phyloP scores from a whole-genome alignment of 2,113 vertebrate genomes.

The Ciconia boyciana region DNA sequence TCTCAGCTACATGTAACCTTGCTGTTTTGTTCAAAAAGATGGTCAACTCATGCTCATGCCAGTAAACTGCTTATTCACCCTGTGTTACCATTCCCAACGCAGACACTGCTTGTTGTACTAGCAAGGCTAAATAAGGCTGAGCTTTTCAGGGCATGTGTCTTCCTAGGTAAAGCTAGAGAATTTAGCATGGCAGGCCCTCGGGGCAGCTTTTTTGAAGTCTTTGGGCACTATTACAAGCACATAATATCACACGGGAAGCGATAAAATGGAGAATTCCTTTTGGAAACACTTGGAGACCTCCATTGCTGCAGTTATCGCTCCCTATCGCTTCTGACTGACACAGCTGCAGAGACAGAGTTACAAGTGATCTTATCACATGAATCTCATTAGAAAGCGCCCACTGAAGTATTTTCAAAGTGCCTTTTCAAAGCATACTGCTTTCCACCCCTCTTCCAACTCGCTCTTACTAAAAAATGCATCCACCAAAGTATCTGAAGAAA shows the following conservation, averaged over 20 bases:
- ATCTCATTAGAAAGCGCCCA: background rate
- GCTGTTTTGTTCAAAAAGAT: background rate
- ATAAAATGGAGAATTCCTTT: background rate
- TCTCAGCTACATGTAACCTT: background rate
- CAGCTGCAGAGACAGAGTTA: background rate
- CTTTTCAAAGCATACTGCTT: background rate
- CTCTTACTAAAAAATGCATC: background rate
- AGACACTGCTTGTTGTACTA: background rate
- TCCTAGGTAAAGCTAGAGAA: background rate
- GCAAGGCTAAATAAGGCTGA: background rate
- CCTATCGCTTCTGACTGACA: background rate
- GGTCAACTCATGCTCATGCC: background rate
- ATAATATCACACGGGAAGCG: background rate
- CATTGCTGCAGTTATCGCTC: background rate
- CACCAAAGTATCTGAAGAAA: background rate
- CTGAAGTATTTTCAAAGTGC: background rate
- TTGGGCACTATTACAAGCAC: background rate
- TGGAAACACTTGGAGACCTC: background rate
- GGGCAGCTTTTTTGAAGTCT: background rate
- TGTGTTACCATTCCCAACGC: fast-evolving
- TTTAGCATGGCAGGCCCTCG: fast-evolving
- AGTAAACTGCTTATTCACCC: background rate
- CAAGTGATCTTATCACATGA: background rate
- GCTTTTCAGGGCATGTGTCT: background rate
- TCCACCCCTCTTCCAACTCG: background rate